These are phyloP conservation scores for Eueides isabella DNA, from an alignment of 1,140 invertebrate genomes.

Conservation along the genomic window DNA sequence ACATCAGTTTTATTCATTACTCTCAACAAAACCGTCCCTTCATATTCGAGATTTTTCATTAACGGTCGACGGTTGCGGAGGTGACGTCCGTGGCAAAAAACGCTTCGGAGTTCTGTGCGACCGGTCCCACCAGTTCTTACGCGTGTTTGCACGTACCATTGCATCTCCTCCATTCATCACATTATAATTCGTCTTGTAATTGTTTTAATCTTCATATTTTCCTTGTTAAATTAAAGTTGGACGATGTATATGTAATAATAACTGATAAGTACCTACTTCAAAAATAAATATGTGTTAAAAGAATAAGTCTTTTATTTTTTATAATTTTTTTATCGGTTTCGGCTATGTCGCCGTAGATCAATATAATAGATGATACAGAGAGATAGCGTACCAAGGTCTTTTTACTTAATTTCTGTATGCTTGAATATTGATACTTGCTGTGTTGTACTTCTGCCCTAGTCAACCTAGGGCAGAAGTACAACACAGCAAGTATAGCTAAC, in stretches of 20 bases:
- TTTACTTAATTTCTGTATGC: too few relatives aligned
- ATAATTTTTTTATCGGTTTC: too few relatives aligned
- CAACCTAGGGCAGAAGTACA: too few relatives aligned
- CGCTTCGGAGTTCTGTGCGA: conserved; percentile 44
- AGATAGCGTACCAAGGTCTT: too few relatives aligned
- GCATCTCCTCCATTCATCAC: conserved; percentile 53
- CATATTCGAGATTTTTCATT: conserved; percentile 42
- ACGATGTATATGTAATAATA: neutral
- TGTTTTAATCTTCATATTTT: conserved; percentile 17
- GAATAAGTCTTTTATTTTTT: too few relatives aligned
- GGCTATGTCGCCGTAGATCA: too few relatives aligned
- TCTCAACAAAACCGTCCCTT: conserved; percentile 39
- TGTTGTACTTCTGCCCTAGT: too few relatives aligned
- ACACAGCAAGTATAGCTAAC: too few relatives aligned
- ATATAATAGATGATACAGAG: too few relatives aligned
- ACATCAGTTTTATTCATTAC: neutral
- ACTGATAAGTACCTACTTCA: neutral
- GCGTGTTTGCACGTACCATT: conserved; percentile 13
- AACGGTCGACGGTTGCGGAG: conserved; percentile 36
- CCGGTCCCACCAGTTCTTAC: conserved; percentile 67
- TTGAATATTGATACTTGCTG: too few relatives aligned
- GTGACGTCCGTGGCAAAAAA: conserved; percentile 57
- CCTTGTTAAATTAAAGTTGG: neutral
- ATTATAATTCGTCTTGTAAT: conserved; percentile 27
- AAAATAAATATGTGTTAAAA: too few relatives aligned